phyloP scores from a whole-genome alignment of 2,888 invertebrate species.

The Caenorhabditis angaria region DNA sequence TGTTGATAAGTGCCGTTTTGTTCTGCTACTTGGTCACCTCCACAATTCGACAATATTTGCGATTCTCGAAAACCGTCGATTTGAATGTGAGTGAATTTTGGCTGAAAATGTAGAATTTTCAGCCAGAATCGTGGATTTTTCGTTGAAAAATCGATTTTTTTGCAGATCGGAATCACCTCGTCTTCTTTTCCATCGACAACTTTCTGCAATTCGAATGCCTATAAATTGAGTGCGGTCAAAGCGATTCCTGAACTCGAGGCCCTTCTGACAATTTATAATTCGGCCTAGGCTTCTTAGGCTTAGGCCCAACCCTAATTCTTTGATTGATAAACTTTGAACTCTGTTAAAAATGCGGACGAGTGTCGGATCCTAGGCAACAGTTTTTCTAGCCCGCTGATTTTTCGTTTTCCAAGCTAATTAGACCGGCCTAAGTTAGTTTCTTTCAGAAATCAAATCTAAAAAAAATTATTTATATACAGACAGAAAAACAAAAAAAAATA shows the following conservation, averaged over 20 bases:
- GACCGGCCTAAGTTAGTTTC: no score
- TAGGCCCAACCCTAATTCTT: no score
- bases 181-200: constrained; percentile 53
- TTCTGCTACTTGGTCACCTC: constrained; percentile 34
- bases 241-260: constrained; percentile 51
- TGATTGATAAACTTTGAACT: no score
- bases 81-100: constrained; percentile 15
- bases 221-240: constrained; percentile 50
- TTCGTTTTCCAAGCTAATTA: no score
- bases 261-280: constrained; percentile 1
- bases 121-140: not conserved
- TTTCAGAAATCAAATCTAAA: no score
- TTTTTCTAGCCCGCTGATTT: no score
- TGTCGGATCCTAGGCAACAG: no score
- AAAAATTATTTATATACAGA: no score
- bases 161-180: constrained; percentile 47
- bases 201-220: constrained; percentile 55
- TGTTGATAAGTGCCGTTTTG: constrained; percentile 28
- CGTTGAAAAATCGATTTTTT: no score
- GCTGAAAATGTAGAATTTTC: not conserved
- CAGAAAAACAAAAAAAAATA: not conserved
- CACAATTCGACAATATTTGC: constrained; percentile 38
- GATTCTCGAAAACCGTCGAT: constrained; percentile 22
- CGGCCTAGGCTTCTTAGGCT: no score
- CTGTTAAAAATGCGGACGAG: no score